Conservation (phyloP, 2,888 invertebrate species). For the Eulithis prunata region DNA sequence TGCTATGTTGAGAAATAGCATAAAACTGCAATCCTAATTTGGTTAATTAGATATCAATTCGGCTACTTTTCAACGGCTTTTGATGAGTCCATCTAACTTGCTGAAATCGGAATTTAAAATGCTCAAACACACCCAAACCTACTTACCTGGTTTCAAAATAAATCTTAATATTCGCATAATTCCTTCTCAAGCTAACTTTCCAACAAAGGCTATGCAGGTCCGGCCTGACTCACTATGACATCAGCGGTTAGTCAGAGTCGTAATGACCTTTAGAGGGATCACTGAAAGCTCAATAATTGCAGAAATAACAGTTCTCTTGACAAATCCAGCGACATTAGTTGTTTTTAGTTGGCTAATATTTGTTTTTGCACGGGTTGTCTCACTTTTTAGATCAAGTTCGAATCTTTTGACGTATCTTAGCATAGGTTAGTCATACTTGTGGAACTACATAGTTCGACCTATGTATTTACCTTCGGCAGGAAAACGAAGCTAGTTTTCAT, state of each 20-base stretch:
- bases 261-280: conserved; percentile 35
- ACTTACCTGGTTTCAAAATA: conserved; percentile 19
- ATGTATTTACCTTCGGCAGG: too few relatives aligned
- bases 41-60: too few relatives aligned
- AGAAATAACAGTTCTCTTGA: conserved; percentile 18
- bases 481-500: too few relatives aligned
- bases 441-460: too few relatives aligned
- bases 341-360: background rate
- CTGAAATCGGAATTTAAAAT: background rate
- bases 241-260: conserved; percentile 39
- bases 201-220: conserved; percentile 38
- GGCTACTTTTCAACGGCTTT: too few relatives aligned
- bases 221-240: conserved; percentile 44
- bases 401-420: too few relatives aligned
- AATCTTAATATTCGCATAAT: conserved; percentile 3
- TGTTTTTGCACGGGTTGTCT: too few relatives aligned
- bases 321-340: conserved; percentile 5
- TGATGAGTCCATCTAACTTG: too few relatives aligned
- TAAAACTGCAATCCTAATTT: too few relatives aligned
- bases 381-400: too few relatives aligned
- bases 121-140: conserved; percentile 8
- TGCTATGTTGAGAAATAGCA: too few relatives aligned
- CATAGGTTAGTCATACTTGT: too few relatives aligned
- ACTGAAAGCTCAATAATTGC: conserved; percentile 21
- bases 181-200: conserved; percentile 26